Evolutionary conservation across 2,888 invertebrate species (phyloP).

Genomic region (Tholera decimalis): DNA sequence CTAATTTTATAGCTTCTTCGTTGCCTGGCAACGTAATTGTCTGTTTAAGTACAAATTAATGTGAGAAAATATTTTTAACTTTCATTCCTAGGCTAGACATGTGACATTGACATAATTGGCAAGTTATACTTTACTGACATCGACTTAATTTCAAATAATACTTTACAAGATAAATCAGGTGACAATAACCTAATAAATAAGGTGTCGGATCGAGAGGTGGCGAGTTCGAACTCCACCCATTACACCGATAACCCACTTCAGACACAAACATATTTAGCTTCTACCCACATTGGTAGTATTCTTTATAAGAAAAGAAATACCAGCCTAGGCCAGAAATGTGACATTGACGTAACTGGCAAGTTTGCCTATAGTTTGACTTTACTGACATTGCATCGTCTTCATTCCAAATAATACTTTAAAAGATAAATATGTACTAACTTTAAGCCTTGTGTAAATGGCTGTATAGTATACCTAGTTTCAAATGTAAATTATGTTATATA

Average conservation of each 20-base stretch:
- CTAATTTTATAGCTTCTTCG: constrained; percentile 35
- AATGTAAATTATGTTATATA: too few relatives aligned
- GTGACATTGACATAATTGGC: neutral
- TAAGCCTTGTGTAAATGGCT: neutral
- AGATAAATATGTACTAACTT: too few relatives aligned
- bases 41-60: neutral
- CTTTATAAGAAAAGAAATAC: too few relatives aligned
- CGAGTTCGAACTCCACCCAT: too few relatives aligned
- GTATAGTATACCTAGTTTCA: neutral
- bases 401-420: neutral
- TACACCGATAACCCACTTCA: too few relatives aligned
- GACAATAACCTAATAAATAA: too few relatives aligned
- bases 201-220: too few relatives aligned
- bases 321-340: neutral
- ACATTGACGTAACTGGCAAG: neutral
- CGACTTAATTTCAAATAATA: neutral
- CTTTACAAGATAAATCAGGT: too few relatives aligned
- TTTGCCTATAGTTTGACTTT: neutral
- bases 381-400: neutral
- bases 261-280: too few relatives aligned
- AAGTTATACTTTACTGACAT: neutral
- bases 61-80: constrained; percentile 13
- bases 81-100: neutral
- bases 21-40: constrained; percentile 19
- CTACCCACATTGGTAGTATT: too few relatives aligned